Evolutionary conservation across 2,113 vertebrate species (phyloP), one percentile per base, ranked within the genome.

Genomic region (Eulemur rufifrons): DNA sequence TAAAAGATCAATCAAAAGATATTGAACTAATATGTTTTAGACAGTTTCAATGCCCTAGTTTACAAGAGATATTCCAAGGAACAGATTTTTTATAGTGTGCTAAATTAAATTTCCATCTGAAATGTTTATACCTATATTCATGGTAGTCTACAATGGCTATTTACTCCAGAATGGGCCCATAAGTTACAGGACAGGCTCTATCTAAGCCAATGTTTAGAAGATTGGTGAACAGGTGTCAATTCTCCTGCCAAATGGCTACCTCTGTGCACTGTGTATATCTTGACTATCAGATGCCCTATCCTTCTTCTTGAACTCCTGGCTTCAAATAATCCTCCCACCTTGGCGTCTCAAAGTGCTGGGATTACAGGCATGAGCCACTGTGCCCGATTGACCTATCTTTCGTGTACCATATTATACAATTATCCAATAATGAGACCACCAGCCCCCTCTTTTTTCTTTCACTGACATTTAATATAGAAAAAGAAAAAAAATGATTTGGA

Each of bases 21-120:
- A 98, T 94, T 98, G 97, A 97, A 98, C 95, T 97, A 97, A 92
- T 97, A 98, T 89, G 92, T 3, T 97, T 98, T 96, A 98, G 92
- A 98, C 71, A 93, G 68, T 86, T 98, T 97, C 95, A 91, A 95
- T 97, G 96, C 85, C 95, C 71, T 92, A 68, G 66, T 85, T 98
- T 97, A 80, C 77, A 97, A 97, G 96, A 98, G 85, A 96, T 92
- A 96, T 97, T 95, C 94, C 59, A 96, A 97, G 74, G 32, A 97
- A 88, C 88, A 92, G 54, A 11, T 73, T 78, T 87, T 93, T 92
- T 85, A 97, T 92, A 97, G 96, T 96, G 95, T 96, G 77, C 83
- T 50, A 98, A 98, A 98, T 98, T 98, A 98, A 97, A 98, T 98
- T 95, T 84, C 84, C 11, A 13, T 93, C 69, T 86, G 88, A 98